Conservation (phyloP, 2,797 vertebrate species). For the Thalassophryne amazonica region DNA sequence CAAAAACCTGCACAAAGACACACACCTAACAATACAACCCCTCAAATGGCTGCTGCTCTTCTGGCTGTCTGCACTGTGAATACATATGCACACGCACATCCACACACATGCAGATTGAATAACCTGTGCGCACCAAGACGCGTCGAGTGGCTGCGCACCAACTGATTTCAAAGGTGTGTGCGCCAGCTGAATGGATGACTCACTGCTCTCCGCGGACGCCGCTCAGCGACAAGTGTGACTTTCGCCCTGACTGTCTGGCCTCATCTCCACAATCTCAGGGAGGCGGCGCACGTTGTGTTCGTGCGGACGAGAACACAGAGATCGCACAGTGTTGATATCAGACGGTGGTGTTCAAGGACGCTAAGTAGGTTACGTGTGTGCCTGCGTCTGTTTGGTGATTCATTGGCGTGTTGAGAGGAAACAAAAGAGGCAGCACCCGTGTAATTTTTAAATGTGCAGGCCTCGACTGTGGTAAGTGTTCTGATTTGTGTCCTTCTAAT, state of each 20-base stretch:
- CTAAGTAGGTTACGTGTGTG: too few species aligned
- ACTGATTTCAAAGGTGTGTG: conserved; percentile 16
- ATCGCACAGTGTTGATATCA: too few species aligned
- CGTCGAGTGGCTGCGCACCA: conserved; percentile 1
- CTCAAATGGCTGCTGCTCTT: conserved; percentile 29
- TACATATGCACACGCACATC: conserved; percentile 21
- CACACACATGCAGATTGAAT: conserved; percentile 21
- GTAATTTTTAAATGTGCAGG: too few species aligned
- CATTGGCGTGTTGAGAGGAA: too few species aligned
- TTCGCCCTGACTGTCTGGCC: conserved; percentile 20
- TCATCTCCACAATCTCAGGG: background rate
- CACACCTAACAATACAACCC: background rate
- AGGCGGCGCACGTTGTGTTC: too few species aligned
- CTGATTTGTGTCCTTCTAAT: too few species aligned
- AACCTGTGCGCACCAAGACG: background rate
- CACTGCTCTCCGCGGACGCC: conserved; percentile 33
- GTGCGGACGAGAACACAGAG: too few species aligned
- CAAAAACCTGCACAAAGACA: background rate
- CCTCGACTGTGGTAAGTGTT: too few species aligned
- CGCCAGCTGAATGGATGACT: conserved; percentile 42
- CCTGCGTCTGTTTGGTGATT: too few species aligned
- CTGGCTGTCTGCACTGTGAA: conserved; percentile 32
- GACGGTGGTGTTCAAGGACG: too few species aligned
- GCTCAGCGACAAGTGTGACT: conserved; percentile 38
- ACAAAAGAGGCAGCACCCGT: too few species aligned